Evolutionary conservation across 2,888 invertebrate genomes (phyloP), one percentile per base, ranked within the genome.

Genomic region (Luperina nickerlii): DNA sequence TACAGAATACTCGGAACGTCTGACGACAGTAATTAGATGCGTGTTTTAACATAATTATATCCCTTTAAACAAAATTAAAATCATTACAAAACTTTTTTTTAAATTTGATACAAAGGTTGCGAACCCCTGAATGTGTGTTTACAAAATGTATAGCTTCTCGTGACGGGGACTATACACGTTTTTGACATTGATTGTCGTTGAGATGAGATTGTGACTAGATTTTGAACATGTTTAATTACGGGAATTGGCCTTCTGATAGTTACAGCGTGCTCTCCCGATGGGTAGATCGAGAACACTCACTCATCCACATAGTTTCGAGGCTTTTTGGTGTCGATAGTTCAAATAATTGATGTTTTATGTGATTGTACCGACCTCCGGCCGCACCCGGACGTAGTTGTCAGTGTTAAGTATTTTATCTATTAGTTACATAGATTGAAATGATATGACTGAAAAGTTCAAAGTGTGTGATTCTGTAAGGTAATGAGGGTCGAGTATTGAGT

Each of bases 371-470:
- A 79, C 68, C 77, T 87, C 81, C 79, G 77, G 78, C 48, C 66
- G 63, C 82, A 74, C 73, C 81, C 76, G 78, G 80, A 74, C 65
- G 62, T 83, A 79, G 77, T 79, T 76, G 74, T 82, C 78, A 76
- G 38, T 83, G 83, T 87, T 84, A 85, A 81, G 81, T 85, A 81
- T 90, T 90, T 85, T 86, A 45, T 86, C 79, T 81, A 79, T 84
- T 89, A 87, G 88, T 87, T 88, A 82, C 81, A 84, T 91, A 90
- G 89, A 87, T 85, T 78, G 90, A 91, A 89, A 88, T 90, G 90
- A 91, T 89, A 89, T 91, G 92, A 93, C 93, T 94, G 94, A 93
- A 92, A 88, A 94, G 94, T 95, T 93, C 94, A 94, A 95, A 94
- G 90, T 88, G 92, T 93, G 94, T 93, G 94, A 93, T 92, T 88